Conservation (phyloP, 2,113 vertebrate genomes). For the Henicopernis longicauda region DNA sequence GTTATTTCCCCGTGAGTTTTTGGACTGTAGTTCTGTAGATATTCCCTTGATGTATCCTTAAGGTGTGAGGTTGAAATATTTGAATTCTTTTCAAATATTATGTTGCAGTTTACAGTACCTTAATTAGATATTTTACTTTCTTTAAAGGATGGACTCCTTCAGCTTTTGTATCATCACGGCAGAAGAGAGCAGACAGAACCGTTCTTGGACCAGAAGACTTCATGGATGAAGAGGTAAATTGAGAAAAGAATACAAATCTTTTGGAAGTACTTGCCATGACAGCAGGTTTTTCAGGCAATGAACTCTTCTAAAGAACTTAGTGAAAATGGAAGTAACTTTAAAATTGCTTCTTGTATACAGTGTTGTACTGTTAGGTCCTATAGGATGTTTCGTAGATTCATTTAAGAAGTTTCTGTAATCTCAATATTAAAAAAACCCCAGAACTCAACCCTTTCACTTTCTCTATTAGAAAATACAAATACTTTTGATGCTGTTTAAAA, state of each 20-base stretch:
- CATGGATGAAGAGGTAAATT: slow-evolving; percentile 94
- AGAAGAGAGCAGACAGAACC: slow-evolving; percentile 84
- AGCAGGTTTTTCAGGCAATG: not conserved
- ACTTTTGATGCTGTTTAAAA: not conserved
- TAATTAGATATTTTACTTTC: not conserved
- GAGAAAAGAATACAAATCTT: not conserved
- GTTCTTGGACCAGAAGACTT: slow-evolving; percentile 86
- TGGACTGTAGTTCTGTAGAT: not conserved
- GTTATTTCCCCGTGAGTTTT: not conserved
- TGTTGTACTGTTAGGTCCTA: not conserved
- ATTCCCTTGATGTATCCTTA: not conserved
- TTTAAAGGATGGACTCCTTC: slow-evolving; percentile 90
- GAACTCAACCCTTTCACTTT: not conserved
- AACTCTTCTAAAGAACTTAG: not conserved
- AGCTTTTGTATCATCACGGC: slow-evolving; percentile 88
- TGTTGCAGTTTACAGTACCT: not conserved
- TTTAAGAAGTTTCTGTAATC: not conserved
- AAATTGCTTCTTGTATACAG: not conserved
- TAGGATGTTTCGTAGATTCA: not conserved
- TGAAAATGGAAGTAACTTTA: not conserved
- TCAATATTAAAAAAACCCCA: not conserved
- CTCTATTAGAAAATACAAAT: not conserved
- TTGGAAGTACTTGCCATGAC: not conserved
- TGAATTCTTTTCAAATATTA: not conserved
- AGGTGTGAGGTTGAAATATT: not conserved